These are phyloP conservation scores for Globodera rostochiensis DNA, from an alignment of 1,140 invertebrate species.

Conservation along the genomic window DNA sequence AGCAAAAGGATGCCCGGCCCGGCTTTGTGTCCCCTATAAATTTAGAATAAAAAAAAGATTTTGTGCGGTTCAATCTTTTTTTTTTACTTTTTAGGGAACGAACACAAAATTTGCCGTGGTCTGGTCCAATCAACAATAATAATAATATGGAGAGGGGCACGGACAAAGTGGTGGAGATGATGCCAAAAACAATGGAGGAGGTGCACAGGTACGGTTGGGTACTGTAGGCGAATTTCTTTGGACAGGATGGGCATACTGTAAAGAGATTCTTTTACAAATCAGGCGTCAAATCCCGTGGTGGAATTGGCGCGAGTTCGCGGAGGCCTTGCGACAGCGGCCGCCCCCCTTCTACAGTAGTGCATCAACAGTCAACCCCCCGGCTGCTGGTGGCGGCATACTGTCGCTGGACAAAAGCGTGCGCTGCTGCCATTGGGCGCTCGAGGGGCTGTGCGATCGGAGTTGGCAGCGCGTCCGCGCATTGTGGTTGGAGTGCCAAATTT, in stretches of 20 bases:
- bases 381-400: conserved; percentile 4
- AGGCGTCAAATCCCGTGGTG: conserved; percentile 27
- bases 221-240: background rate
- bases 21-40: no score
- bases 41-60: no score
- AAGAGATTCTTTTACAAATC: background rate
- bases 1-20: no score
- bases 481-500: conserved; percentile 10
- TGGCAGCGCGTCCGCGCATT: conserved; percentile 51
- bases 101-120: background rate
- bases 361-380: background rate
- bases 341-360: conserved; percentile 18
- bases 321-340: conserved; percentile 22
- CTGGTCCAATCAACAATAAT: background rate
- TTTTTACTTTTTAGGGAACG: no score
- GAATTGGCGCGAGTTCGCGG: conserved; percentile 25
- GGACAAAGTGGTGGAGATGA: conserved; percentile 16
- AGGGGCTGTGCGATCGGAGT: conserved; percentile 49
- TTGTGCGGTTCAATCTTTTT: no score
- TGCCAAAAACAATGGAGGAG: conserved; percentile 25
- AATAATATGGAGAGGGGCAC: conserved; percentile 20
- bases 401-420: conserved; percentile 31
- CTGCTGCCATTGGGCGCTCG: conserved; percentile 53
- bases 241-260: no score
- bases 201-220: conserved; percentile 13